phyloP scores from a whole-genome alignment of 2,888 invertebrate genomes.

The Sipha maydis region DNA sequence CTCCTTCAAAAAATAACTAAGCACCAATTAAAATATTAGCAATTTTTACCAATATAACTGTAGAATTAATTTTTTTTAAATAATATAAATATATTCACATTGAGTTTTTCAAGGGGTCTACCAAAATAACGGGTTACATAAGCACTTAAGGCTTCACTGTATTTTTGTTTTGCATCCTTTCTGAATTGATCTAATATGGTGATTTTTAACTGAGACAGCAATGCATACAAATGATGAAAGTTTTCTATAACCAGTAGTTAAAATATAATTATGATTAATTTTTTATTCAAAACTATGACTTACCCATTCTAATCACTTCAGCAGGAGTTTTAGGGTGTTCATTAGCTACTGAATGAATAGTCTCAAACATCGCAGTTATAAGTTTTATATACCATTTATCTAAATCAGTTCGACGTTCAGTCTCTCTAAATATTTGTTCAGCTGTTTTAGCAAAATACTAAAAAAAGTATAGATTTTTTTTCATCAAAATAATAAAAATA shows the following conservation, averaged over 20 bases:
- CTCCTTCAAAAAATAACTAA: constrained; percentile 95
- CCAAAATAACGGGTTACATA: constrained; percentile 97
- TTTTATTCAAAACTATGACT: constrained; percentile 32
- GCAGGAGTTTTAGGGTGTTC: constrained; percentile 93
- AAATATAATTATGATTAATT: constrained; percentile 7
- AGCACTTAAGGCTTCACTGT: constrained; percentile 86
- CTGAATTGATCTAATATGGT: constrained; percentile 85
- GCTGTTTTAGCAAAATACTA: constrained; percentile 84
- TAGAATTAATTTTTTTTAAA: neutral
- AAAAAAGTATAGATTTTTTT: constrained; percentile 60
- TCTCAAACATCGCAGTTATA: constrained; percentile 85
- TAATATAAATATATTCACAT: constrained; percentile 72
- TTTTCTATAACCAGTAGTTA: constrained; percentile 76
- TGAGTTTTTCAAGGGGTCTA: constrained; percentile 88
- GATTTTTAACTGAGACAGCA: constrained; percentile 89
- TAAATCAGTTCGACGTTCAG: constrained; percentile 87
- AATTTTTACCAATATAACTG: constrained; percentile 31
- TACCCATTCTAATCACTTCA: constrained; percentile 87
- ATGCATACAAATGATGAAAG: constrained; percentile 90
- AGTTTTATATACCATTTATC: constrained; percentile 90
- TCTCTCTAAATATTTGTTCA: constrained; percentile 86
- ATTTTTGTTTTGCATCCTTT: constrained; percentile 89
- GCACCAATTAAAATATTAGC: constrained; percentile 65
- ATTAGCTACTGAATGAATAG: constrained; percentile 79
- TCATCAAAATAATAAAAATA: constrained; percentile 10